Percentiles rank a stretch among this genome's conserved stretches.
phyloP scores from a whole-genome alignment of 2,797 vertebrate species.

The Telmatherina bonti region DNA sequence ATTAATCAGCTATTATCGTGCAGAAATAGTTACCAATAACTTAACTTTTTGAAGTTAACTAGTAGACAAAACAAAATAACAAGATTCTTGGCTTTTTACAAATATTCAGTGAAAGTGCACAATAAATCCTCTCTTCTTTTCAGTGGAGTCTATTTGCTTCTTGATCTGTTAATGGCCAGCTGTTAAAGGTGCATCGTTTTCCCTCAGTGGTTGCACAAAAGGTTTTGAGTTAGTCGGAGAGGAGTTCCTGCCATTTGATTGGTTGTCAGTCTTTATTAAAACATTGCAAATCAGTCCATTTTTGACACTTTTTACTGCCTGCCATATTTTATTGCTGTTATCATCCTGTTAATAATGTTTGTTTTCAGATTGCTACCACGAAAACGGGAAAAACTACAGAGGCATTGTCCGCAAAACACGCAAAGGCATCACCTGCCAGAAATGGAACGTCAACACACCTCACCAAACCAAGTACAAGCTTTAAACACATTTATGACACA shows the following conservation, averaged over 20 bases:
- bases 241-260: neutral
- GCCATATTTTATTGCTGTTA: neutral
- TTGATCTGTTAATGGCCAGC: neutral
- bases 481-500: neutral
- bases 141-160: neutral
- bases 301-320: neutral
- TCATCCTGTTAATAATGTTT: neutral
- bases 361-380: constrained; percentile 86
- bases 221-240: neutral
- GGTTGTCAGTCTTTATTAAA: neutral
- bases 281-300: neutral
- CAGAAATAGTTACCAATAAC: no score
- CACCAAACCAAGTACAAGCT: constrained; percentile 88
- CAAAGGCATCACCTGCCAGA: constrained; percentile 93
- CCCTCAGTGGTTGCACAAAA: neutral
- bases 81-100: neutral
- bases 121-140: neutral
- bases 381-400: constrained; percentile 87
- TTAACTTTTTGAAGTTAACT: neutral
- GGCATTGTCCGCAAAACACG: constrained; percentile 92
- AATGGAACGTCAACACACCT: constrained; percentile 88
- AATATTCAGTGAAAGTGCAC: neutral
- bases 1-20: neutral
- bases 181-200: neutral
- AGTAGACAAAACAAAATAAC: neutral